These are phyloP conservation scores for Caenorhabditis brenneri DNA, from an alignment of 1,140 invertebrate genomes.

Conservation along the genomic window DNA sequence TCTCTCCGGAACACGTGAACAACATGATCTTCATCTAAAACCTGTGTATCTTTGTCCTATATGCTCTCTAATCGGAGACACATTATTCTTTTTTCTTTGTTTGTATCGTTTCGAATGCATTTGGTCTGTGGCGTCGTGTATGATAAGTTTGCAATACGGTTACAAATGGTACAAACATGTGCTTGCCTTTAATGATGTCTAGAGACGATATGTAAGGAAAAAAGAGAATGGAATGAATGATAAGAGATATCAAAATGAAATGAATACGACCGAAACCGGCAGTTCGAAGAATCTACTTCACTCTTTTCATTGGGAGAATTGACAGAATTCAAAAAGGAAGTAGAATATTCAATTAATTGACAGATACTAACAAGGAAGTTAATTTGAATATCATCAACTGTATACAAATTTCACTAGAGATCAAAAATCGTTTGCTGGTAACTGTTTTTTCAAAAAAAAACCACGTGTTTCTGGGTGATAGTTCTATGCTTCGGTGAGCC, in stretches of 20 bases:
- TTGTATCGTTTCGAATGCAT: background rate
- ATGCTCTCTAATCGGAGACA: background rate
- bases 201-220: background rate
- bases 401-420: too few species aligned
- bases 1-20: constrained; percentile 28
- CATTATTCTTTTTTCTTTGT: constrained; percentile 17
- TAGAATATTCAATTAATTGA: background rate
- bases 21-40: background rate
- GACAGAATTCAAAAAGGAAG: too few species aligned
- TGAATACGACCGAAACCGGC: background rate
- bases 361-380: background rate
- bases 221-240: background rate
- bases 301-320: too few species aligned
- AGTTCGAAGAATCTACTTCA: background rate
- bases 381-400: background rate
- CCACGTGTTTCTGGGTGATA: background rate
- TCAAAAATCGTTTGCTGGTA: background rate
- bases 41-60: background rate
- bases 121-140: background rate
- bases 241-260: too few species aligned
- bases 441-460: background rate
- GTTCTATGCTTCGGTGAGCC: background rate
- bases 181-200: background rate
- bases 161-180: constrained; percentile 37
- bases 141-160: background rate